Conservation (phyloP, 1,140 invertebrate species). For the Ylistrum balloti region DNA sequence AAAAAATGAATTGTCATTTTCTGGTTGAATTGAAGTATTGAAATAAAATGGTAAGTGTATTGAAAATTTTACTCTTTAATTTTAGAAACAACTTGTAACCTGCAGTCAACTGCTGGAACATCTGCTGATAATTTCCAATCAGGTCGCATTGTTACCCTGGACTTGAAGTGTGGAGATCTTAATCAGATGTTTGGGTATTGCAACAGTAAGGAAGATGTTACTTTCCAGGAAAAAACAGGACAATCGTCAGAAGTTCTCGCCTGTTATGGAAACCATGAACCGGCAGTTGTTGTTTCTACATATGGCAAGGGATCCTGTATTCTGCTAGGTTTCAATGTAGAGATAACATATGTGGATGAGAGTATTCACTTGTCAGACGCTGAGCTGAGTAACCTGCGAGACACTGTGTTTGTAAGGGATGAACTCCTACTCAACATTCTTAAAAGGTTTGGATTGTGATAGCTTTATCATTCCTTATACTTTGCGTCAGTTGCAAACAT, state of each 20-base stretch:
- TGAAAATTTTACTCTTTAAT: neutral
- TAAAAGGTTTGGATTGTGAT: neutral
- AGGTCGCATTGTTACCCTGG: neutral
- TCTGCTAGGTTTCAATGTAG: neutral
- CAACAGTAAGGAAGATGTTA: neutral
- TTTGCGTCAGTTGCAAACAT: neutral
- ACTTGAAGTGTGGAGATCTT: conserved; percentile 11
- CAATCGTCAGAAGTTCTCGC: neutral
- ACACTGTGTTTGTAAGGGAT: conserved; percentile 34
- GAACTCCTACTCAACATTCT: neutral
- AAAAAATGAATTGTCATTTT: neutral
- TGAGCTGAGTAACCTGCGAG: neutral
- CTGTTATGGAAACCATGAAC: neutral
- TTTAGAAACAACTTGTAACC: neutral
- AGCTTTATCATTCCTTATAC: too few species aligned
- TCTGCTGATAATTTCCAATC: neutral
- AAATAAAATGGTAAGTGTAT: too few species aligned
- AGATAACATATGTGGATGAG: neutral
- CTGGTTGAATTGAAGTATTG: too few species aligned
- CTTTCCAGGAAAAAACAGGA: neutral
- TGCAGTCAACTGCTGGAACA: neutral
- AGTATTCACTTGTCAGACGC: neutral
- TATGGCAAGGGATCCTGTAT: conserved; percentile 9
- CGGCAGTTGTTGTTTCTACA: conserved; percentile 7
- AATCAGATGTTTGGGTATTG: neutral